phyloP scores from a whole-genome alignment of 2,888 invertebrate genomes.

The Lithophane semibrunnea region DNA sequence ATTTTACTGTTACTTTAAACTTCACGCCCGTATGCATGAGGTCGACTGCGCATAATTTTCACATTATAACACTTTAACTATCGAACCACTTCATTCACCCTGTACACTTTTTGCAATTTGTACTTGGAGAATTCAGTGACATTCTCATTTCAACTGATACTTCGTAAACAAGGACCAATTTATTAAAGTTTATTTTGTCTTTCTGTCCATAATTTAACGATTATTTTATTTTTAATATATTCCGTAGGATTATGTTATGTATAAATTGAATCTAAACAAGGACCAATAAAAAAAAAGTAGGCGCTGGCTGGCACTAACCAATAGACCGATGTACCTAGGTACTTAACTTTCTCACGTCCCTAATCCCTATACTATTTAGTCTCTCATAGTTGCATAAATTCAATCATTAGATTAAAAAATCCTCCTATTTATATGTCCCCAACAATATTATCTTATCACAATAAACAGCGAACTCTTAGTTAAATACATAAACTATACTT shows the following conservation, averaged over 20 bases:
- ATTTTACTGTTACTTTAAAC: slow-evolving; percentile 63
- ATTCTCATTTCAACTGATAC: background rate
- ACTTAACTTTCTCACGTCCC: too few species aligned
- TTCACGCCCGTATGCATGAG: slow-evolving; percentile 62
- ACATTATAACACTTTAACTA: slow-evolving; percentile 30
- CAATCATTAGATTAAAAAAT: background rate
- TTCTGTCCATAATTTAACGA: background rate
- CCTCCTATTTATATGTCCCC: background rate
- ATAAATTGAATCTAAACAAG: background rate
- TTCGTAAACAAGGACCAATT: slow-evolving; percentile 22
- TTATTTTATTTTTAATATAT: slow-evolving; percentile 11
- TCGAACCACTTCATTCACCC: background rate
- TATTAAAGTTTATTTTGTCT: background rate
- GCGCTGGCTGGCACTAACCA: background rate
- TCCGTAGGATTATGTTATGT: background rate
- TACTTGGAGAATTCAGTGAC: background rate
- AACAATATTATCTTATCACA: background rate
- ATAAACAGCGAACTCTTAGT: background rate
- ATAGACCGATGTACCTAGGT: background rate
- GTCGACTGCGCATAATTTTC: slow-evolving; percentile 39
- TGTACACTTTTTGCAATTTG: background rate
- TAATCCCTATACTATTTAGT: background rate
- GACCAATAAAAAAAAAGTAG: background rate
- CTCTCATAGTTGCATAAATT: background rate
- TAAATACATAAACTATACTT: too few species aligned